These are phyloP conservation scores for Paramisgurnus dabryanus DNA, from an alignment of 2,113 vertebrate genomes.

Conservation along the genomic window DNA sequence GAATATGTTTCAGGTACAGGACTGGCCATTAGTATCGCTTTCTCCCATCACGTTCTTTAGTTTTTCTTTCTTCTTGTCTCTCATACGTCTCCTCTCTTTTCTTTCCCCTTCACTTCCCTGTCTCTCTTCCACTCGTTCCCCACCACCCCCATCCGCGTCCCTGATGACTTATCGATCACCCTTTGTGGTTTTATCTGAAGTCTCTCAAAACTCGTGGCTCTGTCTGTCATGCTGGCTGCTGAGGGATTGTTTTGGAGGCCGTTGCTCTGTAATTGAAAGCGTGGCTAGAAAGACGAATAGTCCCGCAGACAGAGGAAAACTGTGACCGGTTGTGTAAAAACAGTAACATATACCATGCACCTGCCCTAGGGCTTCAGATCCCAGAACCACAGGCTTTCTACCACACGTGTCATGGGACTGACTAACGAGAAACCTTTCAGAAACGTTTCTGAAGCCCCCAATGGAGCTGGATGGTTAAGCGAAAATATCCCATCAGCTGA, in stretches of 20 bases:
- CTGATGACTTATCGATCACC: slow-evolving; percentile 59
- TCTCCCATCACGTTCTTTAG: slow-evolving; percentile 10
- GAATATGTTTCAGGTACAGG: too few relatives aligned
- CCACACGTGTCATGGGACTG: slow-evolving; percentile 11
- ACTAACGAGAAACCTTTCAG: slow-evolving; percentile 30
- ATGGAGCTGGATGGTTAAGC: slow-evolving; percentile 24
- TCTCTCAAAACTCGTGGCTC: slow-evolving; percentile 51
- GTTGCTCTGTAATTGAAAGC: slow-evolving; percentile 52
- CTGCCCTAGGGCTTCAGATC: not conserved
- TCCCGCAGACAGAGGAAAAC: slow-evolving; percentile 18
- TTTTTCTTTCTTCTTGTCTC: not conserved
- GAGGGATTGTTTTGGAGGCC: slow-evolving; percentile 40
- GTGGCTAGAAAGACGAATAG: slow-evolving; percentile 42
- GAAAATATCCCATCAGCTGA: slow-evolving; percentile 1
- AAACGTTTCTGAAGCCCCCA: slow-evolving; percentile 23
- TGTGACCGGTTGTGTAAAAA: slow-evolving; percentile 16
- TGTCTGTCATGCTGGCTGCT: slow-evolving; percentile 47
- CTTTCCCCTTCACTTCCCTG: not conserved
- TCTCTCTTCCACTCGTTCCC: not conserved
- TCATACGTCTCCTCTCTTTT: not conserved
- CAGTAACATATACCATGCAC: slow-evolving; percentile 9
- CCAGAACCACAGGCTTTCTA: not conserved
- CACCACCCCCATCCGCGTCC: slow-evolving; percentile 25
- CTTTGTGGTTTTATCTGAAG: slow-evolving; percentile 55
- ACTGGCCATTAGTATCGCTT: not conserved